A percentile compares a stretch with the other conserved stretches of the same genome.
These are phyloP conservation scores for Diabrotica virgifera DNA, from an alignment of 1,140 invertebrate species.

Conservation along the genomic window DNA sequence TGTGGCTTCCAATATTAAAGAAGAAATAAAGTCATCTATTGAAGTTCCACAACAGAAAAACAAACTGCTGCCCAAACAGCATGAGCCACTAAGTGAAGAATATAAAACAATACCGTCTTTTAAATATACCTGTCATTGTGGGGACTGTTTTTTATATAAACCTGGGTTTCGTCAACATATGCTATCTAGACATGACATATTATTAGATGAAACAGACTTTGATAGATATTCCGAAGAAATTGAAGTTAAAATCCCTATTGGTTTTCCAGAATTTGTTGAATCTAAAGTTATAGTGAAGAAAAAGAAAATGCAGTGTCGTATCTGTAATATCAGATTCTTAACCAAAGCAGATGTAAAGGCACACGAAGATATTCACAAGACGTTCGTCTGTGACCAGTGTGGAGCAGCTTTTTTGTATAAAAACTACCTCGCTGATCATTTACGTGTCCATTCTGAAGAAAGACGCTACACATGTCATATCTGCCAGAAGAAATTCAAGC, in stretches of 20 bases:
- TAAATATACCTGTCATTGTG: slow-evolving; percentile 24
- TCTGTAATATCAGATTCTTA: slow-evolving; percentile 4
- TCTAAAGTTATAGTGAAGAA: slow-evolving; percentile 5
- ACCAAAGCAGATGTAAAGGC: slow-evolving; percentile 12
- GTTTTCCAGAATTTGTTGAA: slow-evolving; percentile 7
- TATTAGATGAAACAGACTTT: slow-evolving; percentile 14
- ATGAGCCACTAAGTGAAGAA: slow-evolving; percentile 9
- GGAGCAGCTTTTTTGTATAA: slow-evolving; percentile 48
- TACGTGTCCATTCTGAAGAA: slow-evolving; percentile 9
- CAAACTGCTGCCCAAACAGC: slow-evolving; percentile 1
- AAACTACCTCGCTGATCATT: slow-evolving; percentile 13
- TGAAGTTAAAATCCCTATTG: slow-evolving; percentile 5
- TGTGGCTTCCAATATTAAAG: not conserved
- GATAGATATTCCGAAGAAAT: slow-evolving; percentile 12
- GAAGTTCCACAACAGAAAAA: slow-evolving; percentile 6
- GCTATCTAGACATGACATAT: slow-evolving; percentile 15
- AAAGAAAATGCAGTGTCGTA: slow-evolving; percentile 8
- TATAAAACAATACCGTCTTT: not conserved
- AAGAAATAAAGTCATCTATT: not conserved
- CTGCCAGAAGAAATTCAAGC: slow-evolving; percentile 20
- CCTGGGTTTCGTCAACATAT: slow-evolving; percentile 20
- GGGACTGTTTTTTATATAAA: slow-evolving; percentile 22
- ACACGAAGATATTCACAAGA: slow-evolving; percentile 46
- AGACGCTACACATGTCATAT: slow-evolving; percentile 14
- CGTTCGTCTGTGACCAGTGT: slow-evolving; percentile 52